phyloP scores from a whole-genome alignment of 2,113 vertebrate genomes.

The Oryzias curvinotus region DNA sequence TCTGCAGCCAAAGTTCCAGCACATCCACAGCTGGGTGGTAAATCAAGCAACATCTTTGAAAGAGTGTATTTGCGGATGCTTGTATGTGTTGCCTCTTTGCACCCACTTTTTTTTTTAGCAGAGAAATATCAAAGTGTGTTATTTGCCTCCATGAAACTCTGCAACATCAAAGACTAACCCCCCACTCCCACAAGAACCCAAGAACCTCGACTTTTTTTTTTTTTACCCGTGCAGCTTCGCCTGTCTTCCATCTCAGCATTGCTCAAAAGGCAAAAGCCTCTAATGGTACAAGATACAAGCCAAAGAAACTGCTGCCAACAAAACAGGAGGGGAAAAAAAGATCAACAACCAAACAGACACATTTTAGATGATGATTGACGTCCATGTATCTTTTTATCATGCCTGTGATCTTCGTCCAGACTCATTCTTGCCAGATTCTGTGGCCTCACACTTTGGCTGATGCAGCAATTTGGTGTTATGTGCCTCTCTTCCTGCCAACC shows the following conservation, averaged over 20 bases:
- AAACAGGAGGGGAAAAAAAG: slow-evolving; percentile 17
- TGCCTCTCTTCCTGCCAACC: slow-evolving; percentile 66
- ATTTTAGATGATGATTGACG: slow-evolving; percentile 68
- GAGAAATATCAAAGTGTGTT: slow-evolving; percentile 74
- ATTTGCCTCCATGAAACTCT: slow-evolving; percentile 65
- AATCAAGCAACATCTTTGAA: slow-evolving; percentile 32
- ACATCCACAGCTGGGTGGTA: slow-evolving; percentile 32
- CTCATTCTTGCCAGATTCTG: slow-evolving; percentile 53
- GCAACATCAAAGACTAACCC: slow-evolving; percentile 66
- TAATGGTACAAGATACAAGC: slow-evolving; percentile 63
- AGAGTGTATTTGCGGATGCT: slow-evolving; percentile 30
- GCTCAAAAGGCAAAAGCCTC: slow-evolving; percentile 58
- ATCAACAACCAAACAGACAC: slow-evolving; percentile 46
- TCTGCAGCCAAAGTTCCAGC: slow-evolving; percentile 34
- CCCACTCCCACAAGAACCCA: slow-evolving; percentile 57
- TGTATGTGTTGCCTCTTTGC: slow-evolving; percentile 34
- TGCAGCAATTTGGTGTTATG: slow-evolving; percentile 68
- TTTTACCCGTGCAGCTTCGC: slow-evolving; percentile 29
- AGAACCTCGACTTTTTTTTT: slow-evolving; percentile 36
- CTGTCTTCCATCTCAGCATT: slow-evolving; percentile 47
- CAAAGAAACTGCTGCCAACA: slow-evolving; percentile 59
- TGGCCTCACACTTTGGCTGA: slow-evolving; percentile 73
- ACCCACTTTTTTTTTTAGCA: slow-evolving; percentile 16
- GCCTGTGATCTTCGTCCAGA: slow-evolving; percentile 73
- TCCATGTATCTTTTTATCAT: slow-evolving; percentile 62